Evolutionary conservation across 2,113 vertebrate species (phyloP), one percentile per base, ranked within the genome.

Genomic region (Sterna hirundo): DNA sequence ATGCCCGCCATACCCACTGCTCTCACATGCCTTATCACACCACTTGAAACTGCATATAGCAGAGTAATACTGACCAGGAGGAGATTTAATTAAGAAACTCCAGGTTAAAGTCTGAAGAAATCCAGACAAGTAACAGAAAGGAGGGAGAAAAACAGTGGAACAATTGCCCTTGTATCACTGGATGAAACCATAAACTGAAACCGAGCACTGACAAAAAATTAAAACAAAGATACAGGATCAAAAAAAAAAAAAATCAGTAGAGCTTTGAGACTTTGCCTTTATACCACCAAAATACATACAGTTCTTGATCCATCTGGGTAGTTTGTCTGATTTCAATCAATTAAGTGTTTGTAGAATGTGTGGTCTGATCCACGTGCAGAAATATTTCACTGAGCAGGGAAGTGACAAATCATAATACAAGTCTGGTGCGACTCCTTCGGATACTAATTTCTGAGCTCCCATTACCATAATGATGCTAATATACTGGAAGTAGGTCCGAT

Each of bases 311-410:
- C 34, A 51, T 75, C 32, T 68, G 21, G 17, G 16, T 84, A 93
- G 57, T 65, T 60, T 0, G 0, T 22, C 44, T 79, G 44, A 87
- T 79, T 93, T 74, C 65, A 85, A 46, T 62, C 46, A 58, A 38
- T 29, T n/a, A 19, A 16, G 32, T 5, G 0, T 78, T 62, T 78
- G 42, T n/a, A 88, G 85, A 92, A 77, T 9, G 6, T 5, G 18
- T 83, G 16, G 54, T 77, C 83, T 88, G 71, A 83, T 88, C 62
- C 51, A 61, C 8, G 70, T 7, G 30, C 64, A 91, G 38, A 83
- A 90, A 81, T 78, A 88, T 62, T 92, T 78, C 51, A 54, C n/a
- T 38, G 47, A 87, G 57, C 30, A 58, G 32, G 25, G 15, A 96
- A 82, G 34, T 25, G n/a, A 81, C 5, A 88, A 62, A 86, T 86